Evolutionary conservation across 1,140 invertebrate genomes (phyloP).

Genomic region (Neodiprion virginianus): DNA sequence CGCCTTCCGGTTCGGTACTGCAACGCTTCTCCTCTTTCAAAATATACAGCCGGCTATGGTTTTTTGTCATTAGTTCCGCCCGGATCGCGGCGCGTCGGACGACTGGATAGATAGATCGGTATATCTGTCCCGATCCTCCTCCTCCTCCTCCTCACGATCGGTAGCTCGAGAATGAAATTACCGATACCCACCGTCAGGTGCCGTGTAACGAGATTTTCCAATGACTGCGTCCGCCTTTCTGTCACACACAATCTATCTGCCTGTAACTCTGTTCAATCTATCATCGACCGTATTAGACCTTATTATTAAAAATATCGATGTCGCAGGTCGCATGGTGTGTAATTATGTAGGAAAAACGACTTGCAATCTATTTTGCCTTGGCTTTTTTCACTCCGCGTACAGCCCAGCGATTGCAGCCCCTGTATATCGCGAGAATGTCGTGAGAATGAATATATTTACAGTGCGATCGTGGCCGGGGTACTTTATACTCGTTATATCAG

Average conservation of each 20-base stretch:
- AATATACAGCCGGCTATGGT: background rate
- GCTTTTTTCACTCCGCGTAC: too few relatives aligned
- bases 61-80: conserved; percentile 52
- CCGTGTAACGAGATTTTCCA: conserved; percentile 51
- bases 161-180: conserved; percentile 41
- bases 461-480: too few relatives aligned
- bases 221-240: conserved; percentile 30
- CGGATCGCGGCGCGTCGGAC: conserved; percentile 31
- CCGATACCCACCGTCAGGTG: conserved; percentile 37
- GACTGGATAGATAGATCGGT: background rate
- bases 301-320: too few relatives aligned
- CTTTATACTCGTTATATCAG: too few relatives aligned
- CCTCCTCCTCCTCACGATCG: background rate
- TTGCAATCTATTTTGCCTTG: too few relatives aligned
- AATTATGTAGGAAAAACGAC: too few relatives aligned
- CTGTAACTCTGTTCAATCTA: background rate
- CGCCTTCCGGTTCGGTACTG: background rate
- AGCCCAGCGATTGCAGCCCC: too few relatives aligned
- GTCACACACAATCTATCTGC: background rate
- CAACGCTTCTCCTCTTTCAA: too few relatives aligned
- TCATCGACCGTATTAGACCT: background rate
- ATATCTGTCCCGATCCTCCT: background rate
- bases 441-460: too few relatives aligned
- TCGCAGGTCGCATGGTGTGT: too few relatives aligned
- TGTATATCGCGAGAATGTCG: too few relatives aligned